Conservation (phyloP, 2,888 invertebrate genomes). For the Platycheirus rosarum region DNA sequence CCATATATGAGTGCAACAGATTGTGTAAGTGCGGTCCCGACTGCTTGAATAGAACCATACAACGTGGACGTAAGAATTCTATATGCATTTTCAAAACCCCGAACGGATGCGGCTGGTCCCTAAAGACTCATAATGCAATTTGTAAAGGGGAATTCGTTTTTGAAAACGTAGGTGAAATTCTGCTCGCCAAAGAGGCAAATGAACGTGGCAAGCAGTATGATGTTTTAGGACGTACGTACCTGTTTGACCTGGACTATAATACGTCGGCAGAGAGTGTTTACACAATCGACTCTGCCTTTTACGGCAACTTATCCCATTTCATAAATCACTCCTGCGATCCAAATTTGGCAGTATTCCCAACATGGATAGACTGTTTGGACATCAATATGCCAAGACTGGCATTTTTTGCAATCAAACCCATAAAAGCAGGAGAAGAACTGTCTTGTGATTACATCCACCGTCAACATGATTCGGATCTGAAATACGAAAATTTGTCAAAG, state of each 20-base stretch:
- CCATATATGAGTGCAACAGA: conserved; percentile 97
- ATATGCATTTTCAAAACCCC: conserved; percentile 93
- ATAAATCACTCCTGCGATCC: conserved; percentile 98
- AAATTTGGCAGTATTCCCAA: conserved; percentile 94
- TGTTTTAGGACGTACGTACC: conserved; percentile 92
- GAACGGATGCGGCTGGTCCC: conserved; percentile 98
- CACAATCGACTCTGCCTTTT: conserved; percentile 94
- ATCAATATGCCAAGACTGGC: conserved; percentile 94
- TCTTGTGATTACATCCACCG: conserved; percentile 92
- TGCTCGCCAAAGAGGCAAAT: conserved; percentile 95
- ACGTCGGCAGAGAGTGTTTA: conserved; percentile 89
- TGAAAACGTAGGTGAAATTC: conserved; percentile 97
- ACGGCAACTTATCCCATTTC: conserved; percentile 96
- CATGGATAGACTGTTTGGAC: conserved; percentile 96
- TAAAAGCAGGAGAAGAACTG: conserved; percentile 92
- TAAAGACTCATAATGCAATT: conserved; percentile 89
- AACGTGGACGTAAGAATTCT: conserved; percentile 89
- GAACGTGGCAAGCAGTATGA: conserved; percentile 93
- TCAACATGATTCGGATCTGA: conserved; percentile 80
- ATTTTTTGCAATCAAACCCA: conserved; percentile 92
- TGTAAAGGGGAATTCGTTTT: conserved; percentile 93
- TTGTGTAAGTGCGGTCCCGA: conserved; percentile 89
- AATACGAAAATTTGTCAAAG: conserved; percentile 83
- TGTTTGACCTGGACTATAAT: conserved; percentile 97
- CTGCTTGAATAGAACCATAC: conserved; percentile 95